phyloP scores from a whole-genome alignment of 2,888 invertebrate genomes.

The Trichopoda pennipes region DNA sequence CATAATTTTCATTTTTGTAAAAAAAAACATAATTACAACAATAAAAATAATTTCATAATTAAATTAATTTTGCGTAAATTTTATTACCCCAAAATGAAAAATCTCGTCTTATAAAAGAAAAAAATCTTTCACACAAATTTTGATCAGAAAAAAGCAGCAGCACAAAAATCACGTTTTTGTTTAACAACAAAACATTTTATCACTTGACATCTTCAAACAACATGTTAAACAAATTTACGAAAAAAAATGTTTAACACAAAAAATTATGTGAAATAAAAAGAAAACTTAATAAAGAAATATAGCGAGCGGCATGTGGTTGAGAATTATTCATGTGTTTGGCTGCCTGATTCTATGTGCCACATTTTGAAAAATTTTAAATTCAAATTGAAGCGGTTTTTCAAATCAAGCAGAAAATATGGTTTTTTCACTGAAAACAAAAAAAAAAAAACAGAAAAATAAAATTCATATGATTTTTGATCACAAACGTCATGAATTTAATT shows the following conservation, averaged over 20 bases:
- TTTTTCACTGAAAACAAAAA: neutral
- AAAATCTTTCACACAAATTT: slow-evolving; percentile 8
- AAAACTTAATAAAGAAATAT: neutral
- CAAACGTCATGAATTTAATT: too few relatives aligned
- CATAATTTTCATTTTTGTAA: too few relatives aligned
- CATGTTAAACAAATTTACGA: slow-evolving; percentile 50
- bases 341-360: neutral
- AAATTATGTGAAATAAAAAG: slow-evolving; percentile 2
- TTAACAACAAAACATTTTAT: slow-evolving; percentile 52
- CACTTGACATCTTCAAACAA: slow-evolving; percentile 51
- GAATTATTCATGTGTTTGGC: neutral
- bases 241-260: slow-evolving; percentile 18
- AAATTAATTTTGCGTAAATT: too few relatives aligned
- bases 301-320: slow-evolving; percentile 30
- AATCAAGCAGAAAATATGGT: neutral
- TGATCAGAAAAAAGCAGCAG: too few relatives aligned
- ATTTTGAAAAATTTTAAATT: slow-evolving; percentile 19
- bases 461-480: too few relatives aligned
- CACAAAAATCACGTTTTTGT: neutral
- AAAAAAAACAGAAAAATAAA: neutral
- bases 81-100: neutral
- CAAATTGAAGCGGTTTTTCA: slow-evolving; percentile 11
- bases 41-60: too few relatives aligned
- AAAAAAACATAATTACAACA: too few relatives aligned
- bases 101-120: neutral